Evolutionary conservation across 2,888 invertebrate genomes (phyloP), one percentile per base, ranked within the genome.

Genomic region (Lacanobia oleracea): DNA sequence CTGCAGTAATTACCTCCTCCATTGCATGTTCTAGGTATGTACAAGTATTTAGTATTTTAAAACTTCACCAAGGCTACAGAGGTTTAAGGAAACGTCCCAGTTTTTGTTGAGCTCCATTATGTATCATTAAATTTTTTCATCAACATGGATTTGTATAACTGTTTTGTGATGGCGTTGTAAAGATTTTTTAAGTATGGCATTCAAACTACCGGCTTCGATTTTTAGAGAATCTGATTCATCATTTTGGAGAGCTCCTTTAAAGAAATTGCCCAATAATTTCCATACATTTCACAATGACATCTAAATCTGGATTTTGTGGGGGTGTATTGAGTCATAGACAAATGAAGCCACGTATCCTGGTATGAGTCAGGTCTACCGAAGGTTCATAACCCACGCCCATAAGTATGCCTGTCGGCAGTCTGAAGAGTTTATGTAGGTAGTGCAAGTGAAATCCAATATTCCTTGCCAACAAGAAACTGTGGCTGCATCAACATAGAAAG

Each of bases 291-390:
- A 76, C 61, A 87, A 85, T 80, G 67, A 70, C 76, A 40, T 75
- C 70, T 78, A 60, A 77, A 80, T 78, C 79, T 79, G 81, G 86
- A 79, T 82, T 64, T 77, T 86, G 87, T 87, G 90, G 88, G 87
- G 90, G 89, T 88, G 88, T 82, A 88, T 92, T 92, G 91, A 88
- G 89, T 91, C 92, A 87, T 89, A 83, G 84, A 82, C 77, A 86
- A 88, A 87, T 87, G 83, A 82, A 84, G 78, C 86, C 87, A 88
- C 66, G 75, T 87, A 88, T 89, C 87, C 88, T 88, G 86, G 83
- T 89, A 79, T 89, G 91, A 92, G 83, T 92, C 90, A 91, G 81
- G 80, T 78, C 80, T 82, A 86, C 85, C 79, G 85, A 79, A 88
- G 87, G 85, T 84, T 72, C 81, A 86, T 87, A 84, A 87, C 92